Base-by-base conservation (phyloP, 1,140 invertebrate species). In the Leguminivora glycinivorella region DNA sequence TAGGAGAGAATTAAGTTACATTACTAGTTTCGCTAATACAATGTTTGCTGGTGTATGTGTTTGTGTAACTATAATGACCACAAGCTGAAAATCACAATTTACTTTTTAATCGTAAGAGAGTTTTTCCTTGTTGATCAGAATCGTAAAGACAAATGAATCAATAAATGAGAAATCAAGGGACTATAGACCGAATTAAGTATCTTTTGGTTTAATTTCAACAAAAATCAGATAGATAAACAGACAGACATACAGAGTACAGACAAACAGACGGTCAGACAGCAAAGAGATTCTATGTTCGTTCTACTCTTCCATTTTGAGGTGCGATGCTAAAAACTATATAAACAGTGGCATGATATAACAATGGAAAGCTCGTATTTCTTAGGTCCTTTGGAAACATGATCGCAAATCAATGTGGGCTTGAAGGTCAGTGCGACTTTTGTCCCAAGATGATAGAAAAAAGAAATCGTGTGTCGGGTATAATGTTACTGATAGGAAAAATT, bases 331-430 rank as follows among this genome's bases (percentile, higher is more conserved):
- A 43, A 17, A 43, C 14, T 43, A 40, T 10, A 40, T 9, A 52
- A 52, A 52, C 47, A 22, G 2, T 10, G 47, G 14, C 9, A 52
- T 52, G 7, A 52, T 19, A 19, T 52, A 52, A 22, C 17, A 52
- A 19, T 1, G 10, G 47, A 52, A 52, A 22, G 17, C 5, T 52
- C 19, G 47, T 52, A 22, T 52, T 52, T 22, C 47, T 10, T 2
- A 5, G 4, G 58, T 17, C 58, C 58, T 63, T 63, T 63, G 58
- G 58, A 19, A 63, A 63, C 17, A 63, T 34, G 58, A 63, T 63
- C 58, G 26, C 26, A 63, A 63, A 63, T 63, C 58, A 63, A 34
- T 63, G 58, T 29, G 58, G 58, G 26, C 58, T 17, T 31, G 7
- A 63, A 63, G 26, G 58, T n/a, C 58, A n/a, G 58, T n/a, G 29